Base-by-base conservation (phyloP, 1,140 invertebrate species). In the Cherax quadricarinatus region DNA sequence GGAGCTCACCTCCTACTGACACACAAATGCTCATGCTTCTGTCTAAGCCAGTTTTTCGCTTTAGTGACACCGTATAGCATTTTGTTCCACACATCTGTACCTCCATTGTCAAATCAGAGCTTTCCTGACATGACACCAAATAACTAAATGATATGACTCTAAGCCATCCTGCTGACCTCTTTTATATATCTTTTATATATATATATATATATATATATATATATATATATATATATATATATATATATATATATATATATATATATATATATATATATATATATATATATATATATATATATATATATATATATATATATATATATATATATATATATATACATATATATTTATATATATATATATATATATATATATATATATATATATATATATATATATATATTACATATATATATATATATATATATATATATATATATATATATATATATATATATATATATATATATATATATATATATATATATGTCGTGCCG, bases 201-300 rank as follows among this genome's bases (percentile, higher is more conserved):
- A 41, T 41, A 41, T 41, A 41, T 41, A 41, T 41, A 41, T 41
- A 41, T 41, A 41, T 41, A 41, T 41, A 41, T 41, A 41, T 41
- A 41, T 41, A 41, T 41, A 7, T 12, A 14, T 16, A 16, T 41
- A 80, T 80, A 80, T 80, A 80, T 80, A 80, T 80, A 80, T 80
- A 80, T 80, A 80, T 80, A 80, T 80, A 80, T 80, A 80, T 80
- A 80, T 80, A 80, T 80, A 80, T 80, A 80, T 80, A 80, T 80
- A 80, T 80, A 80, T 80, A 80, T 80, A 80, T 80, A 80, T 80
- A 80, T 80, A 80, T 80, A 80, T 80, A 80, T 80, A 80, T 80
- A 80, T 80, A 80, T 80, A 80, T 80, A 80, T 80, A 80, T 80
- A 80, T 80, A 30, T 41, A 80, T 80, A 60, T 41, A 41, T 41